Evolutionary conservation across 2,797 vertebrate species (phyloP), one percentile per base, ranked within the genome.

Genomic region (Artibeus lituratus): DNA sequence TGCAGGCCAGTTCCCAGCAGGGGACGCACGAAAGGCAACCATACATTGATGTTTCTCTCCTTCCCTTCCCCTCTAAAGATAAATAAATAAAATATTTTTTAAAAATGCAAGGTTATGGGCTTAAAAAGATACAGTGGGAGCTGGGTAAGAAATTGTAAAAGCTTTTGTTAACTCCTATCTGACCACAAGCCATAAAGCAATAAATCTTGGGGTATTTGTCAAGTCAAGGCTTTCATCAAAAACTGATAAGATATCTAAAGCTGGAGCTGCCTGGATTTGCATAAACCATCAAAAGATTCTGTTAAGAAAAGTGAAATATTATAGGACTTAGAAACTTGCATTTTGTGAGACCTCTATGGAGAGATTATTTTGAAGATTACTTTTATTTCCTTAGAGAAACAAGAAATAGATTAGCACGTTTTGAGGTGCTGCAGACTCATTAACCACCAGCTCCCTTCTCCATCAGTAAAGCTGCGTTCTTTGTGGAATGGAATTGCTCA

Each of bases 301-400:
- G 67, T 85, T 62, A 37, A 73, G 47, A 65, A 94, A 37, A 37
- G 44, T 70, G 76, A 72, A 77, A 89, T 80, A 39, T 32, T 94
- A 4, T 16, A 90, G 77, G 74, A 76, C 59, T 78, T 67, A 51
- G 78, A 88, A 80, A 67, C 74, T 92, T 95, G 37, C 12, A 32
- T 93, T 85, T 92, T 86, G 73, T 88, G 82, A 80, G 69, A 65
- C 85, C 53, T 37, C 72, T 81, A 5, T 44, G 49, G 37, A 73
- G 84, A 94, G 76, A 76, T 94, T 81, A 59, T 77, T 90, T 62
- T 82, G 67, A 65, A 90, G 59, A 32, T 82, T 85, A 49, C 84
- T 90, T 90, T 92, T 77, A 51, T 87, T 95, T 90, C 92, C 90
- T 74, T 78, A n/a, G 94, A 93, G 73, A 67, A 82, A 80, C 11